Evolutionary conservation across 2,888 invertebrate genomes (phyloP), one percentile per base, ranked within the genome.

Genomic region (Rhamphomyia laevipes): DNA sequence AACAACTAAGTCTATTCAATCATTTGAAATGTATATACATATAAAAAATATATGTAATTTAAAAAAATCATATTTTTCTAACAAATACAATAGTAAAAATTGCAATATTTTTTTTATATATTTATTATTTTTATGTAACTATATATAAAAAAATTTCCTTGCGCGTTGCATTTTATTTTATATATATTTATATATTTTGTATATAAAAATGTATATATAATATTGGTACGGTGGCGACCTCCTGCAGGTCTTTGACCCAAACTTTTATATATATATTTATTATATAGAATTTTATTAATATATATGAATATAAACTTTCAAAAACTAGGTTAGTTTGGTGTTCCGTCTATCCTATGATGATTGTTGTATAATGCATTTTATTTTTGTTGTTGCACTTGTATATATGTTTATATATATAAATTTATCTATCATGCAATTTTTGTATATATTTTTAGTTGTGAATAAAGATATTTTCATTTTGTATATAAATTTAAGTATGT

Each of bases 171-270:
- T 9, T 35, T n/a, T 35, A 33, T 33, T 12, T 3, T 33, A 33
- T 21, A 21, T 21, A 5, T 21, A 21, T 21, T 21, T 21, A 7
- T 27, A 27, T 27, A 6, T n/a, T n/a, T n/a, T n/a, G n/a, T n/a
- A 27, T 27, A 27, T 7, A 21, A 27, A 27, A 27, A 27, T 27
- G 23, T 27, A 9, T n/a, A n/a, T n/a, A n/a, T 9, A 27, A 27
- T 45, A 45, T 49, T 51, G 48, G 46, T 53, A 47, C 45, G 18
- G 61, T 61, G 64, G 64, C 67, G 67, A 67, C 67, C 67, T 67
- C 67, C 64, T 66, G 59, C 64, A 67, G 67, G 67, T 67, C 67
- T 67, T 67, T 67, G 67, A 67, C 66, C 67, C 64, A 63, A 54
- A 59, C 58, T 23, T 42, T 42, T 21, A 27, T 27, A 37, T 37